Conservation (phyloP, 2,888 invertebrate species). For the Matsumyia berberina region DNA sequence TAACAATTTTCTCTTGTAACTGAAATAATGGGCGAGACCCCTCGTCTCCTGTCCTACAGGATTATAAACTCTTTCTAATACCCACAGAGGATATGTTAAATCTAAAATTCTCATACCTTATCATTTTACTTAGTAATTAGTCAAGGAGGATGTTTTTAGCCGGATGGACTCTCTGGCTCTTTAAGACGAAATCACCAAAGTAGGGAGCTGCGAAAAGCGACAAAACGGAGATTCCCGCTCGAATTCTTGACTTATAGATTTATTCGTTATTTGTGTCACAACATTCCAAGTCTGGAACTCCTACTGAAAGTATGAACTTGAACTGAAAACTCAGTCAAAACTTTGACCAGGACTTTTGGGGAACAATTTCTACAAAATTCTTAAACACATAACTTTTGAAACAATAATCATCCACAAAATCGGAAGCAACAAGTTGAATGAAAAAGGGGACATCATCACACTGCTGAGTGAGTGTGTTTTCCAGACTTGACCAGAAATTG, state of each 20-base stretch:
- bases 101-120: neutral
- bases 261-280: too few species aligned
- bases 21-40: slow-evolving; percentile 6
- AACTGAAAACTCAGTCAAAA: neutral
- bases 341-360: neutral
- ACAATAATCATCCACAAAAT: slow-evolving; percentile 11
- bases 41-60: neutral
- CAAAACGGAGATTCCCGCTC: too few species aligned
- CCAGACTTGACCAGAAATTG: slow-evolving; percentile 30
- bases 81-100: neutral
- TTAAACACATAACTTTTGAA: neutral
- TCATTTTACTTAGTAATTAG: slow-evolving; percentile 16
- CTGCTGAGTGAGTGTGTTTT: neutral
- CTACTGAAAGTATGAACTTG: neutral
- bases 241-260: too few species aligned
- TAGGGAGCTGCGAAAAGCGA: too few species aligned
- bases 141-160: neutral
- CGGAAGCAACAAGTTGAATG: slow-evolving; percentile 45
- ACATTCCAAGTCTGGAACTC: too few species aligned
- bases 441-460: neutral
- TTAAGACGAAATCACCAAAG: neutral
- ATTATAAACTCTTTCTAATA: neutral
- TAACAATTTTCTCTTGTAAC: slow-evolving; percentile 18
- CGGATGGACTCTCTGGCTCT: neutral
- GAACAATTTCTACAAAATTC: too few species aligned